Evolutionary conservation across 2,113 vertebrate genomes (phyloP), one percentile per base, ranked within the genome.

Genomic region (Colinus virginianus): DNA sequence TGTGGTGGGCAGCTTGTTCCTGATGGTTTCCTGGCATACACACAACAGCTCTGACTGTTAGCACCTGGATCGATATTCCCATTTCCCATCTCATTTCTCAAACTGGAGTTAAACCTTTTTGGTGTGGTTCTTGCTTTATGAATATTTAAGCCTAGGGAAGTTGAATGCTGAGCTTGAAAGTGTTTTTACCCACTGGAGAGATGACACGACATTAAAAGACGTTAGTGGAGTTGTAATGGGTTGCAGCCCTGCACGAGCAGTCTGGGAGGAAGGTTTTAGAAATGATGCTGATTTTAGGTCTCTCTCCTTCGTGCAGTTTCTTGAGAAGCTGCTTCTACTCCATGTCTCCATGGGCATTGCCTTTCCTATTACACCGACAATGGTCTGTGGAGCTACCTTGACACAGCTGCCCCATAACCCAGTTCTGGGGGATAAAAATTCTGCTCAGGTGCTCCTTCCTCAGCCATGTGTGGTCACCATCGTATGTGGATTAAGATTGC

Each of bases 11-110:
- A 53, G 51, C 85, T 22, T n/a, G 22, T 75, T 84, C 84, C 22
- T 40, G 46, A 13, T 32, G n/a, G 84, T 70, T 88, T 74, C 72
- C 66, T 95, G 77, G 28, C 59, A 67, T 86, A 40, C 59, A 53
- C 32, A 82, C 70, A 59, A 43, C 86, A 88, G 53, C 75, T 58
- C 51, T 63, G 85, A 61, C 72, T 83, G 85, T 95, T 84, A 87
- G 80, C 74, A 63, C 32, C 68, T 63, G n/a, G 36, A 78, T 74
- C 82, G 40, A 82, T 72, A 90, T 77, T 75, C 34, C 71, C 3
- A 87, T 43, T 81, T 61, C 75, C 56, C 93, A 46, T 51, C 30
- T 49, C 78, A 66, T 72, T 80, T 64, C 61, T 88, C 84, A 74
- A 87, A 40, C 66, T 91, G 55, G 78, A 81, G 64, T 74, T 30